Conservation (phyloP, 2,888 invertebrate genomes). For the Drosophila koepferae region DNA sequence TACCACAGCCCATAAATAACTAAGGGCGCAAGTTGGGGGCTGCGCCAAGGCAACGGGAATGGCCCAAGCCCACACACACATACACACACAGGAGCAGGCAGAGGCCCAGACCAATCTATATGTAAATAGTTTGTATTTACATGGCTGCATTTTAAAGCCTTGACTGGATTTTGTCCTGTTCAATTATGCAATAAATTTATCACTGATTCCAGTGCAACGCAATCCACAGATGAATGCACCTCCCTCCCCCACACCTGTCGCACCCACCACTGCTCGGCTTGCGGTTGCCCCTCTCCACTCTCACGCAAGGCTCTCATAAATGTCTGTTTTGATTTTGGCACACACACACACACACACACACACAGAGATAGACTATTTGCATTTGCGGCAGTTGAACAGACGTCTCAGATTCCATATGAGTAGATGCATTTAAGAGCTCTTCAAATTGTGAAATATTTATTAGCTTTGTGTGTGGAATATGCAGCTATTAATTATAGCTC, state of each 20-base stretch:
- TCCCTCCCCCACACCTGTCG: not conserved
- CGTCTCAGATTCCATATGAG: conserved; percentile 45
- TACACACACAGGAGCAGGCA: not conserved
- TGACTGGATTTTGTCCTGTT: conserved; percentile 69
- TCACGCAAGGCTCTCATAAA: conserved; percentile 20
- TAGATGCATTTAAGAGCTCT: conserved; percentile 27
- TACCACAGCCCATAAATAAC: conserved; percentile 75
- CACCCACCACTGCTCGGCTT: conserved; percentile 3
- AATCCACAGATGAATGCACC: conserved; percentile 61
- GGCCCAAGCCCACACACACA: not conserved
- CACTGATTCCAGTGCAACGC: conserved; percentile 66
- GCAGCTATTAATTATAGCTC: conserved; percentile 55
- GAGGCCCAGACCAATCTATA: conserved; percentile 57
- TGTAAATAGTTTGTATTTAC: conserved; percentile 66
- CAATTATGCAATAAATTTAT: conserved; percentile 82
- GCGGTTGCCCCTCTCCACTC: conserved; percentile 19
- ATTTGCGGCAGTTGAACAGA: conserved; percentile 49
- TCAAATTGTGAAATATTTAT: conserved; percentile 65
- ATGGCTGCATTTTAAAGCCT: conserved; percentile 71
- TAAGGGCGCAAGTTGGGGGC: conserved; percentile 41
- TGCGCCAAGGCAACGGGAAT: conserved; percentile 17
- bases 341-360: conserved; percentile 23
- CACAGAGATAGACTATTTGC: conserved; percentile 35
- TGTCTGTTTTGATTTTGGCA: conserved; percentile 61
- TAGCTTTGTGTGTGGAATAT: conserved; percentile 49